Conservation (phyloP, 2,888 invertebrate genomes). For the Drosophila melanosoma region DNA sequence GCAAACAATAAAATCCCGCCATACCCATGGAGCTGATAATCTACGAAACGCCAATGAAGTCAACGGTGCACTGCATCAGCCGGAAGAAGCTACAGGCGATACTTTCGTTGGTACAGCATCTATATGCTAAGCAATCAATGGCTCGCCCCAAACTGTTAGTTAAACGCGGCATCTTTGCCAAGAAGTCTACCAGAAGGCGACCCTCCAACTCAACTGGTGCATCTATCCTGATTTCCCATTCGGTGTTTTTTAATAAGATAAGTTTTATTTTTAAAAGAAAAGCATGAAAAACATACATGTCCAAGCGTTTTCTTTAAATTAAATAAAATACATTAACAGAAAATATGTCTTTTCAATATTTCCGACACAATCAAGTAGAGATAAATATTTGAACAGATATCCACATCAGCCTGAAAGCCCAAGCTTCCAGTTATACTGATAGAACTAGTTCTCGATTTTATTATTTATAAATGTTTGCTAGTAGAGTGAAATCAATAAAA, state of each 20-base stretch:
- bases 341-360: not conserved
- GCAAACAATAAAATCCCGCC: not conserved
- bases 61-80: not conserved
- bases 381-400: not conserved
- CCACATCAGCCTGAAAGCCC: not conserved
- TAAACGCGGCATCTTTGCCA: conserved; percentile 1
- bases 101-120: not conserved
- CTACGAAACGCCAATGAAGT: conserved; percentile 21
- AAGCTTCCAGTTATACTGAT: not conserved
- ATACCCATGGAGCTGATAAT: conserved; percentile 47
- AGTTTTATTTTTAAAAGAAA: not conserved
- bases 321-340: not conserved
- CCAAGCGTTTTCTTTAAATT: not conserved
- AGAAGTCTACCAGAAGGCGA: conserved; percentile 1
- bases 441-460: not conserved
- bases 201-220: not conserved
- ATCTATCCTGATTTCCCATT: not conserved
- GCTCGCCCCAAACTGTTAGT: conserved; percentile 22
- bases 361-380: not conserved
- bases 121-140: conserved; percentile 1
- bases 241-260: not conserved
- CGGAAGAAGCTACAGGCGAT: not conserved
- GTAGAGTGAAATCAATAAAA: not conserved
- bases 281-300: not conserved
- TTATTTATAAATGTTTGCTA: not conserved